A percentile compares a stretch with the other conserved stretches of the same genome.
These are phyloP conservation scores for Falco biarmicus DNA, from an alignment of 2,797 vertebrate genomes.

Conservation along the genomic window DNA sequence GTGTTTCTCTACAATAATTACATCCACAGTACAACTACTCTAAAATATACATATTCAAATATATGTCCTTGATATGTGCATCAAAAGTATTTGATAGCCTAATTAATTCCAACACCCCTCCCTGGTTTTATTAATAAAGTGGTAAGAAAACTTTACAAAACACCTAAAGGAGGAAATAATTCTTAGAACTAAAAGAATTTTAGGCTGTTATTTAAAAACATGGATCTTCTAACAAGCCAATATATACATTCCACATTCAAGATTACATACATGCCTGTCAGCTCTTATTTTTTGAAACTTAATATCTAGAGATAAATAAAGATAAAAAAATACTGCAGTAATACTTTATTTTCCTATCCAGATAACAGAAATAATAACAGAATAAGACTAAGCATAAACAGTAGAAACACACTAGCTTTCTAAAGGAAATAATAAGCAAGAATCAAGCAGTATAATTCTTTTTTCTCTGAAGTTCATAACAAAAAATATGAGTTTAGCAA, in stretches of 20 bases:
- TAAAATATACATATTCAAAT: background rate
- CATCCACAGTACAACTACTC: background rate
- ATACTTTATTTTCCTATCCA: background rate
- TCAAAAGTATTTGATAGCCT: background rate
- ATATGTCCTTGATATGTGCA: background rate
- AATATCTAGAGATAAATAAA: background rate
- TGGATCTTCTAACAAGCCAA: background rate
- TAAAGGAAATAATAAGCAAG: background rate
- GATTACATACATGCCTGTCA: background rate
- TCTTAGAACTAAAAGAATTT: background rate
- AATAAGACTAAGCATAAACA: background rate
- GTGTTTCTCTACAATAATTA: background rate
- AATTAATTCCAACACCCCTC: background rate
- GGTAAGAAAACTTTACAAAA: background rate
- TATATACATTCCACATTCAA: background rate
- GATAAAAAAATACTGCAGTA: background rate
- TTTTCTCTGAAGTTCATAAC: background rate
- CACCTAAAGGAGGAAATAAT: background rate
- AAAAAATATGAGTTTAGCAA: background rate
- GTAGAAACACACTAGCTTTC: background rate
- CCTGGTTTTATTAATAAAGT: background rate
- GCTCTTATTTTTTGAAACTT: background rate
- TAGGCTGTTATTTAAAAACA: background rate
- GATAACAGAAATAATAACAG: background rate
- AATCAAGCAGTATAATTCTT: background rate